A percentile compares a stretch with the other conserved stretches of the same genome.
phyloP scores from a whole-genome alignment of 2,888 invertebrate species.

The Argyra leucocephala region DNA sequence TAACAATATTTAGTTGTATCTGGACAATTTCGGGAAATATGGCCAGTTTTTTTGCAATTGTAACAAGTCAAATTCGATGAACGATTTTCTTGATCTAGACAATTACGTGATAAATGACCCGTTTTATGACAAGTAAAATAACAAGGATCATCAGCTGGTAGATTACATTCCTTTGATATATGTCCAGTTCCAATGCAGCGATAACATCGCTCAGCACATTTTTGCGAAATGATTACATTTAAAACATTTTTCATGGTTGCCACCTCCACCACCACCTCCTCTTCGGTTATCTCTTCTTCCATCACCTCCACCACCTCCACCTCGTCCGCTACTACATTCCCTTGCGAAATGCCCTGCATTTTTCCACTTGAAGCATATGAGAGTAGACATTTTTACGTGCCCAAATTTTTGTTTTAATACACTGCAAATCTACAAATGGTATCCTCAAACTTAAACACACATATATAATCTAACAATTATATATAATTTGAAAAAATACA shows the following conservation, averaged over 20 bases:
- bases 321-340: constrained; percentile 48
- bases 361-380: constrained; percentile 86
- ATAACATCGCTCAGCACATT: constrained; percentile 81
- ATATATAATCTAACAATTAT: constrained; percentile 1
- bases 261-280: constrained; percentile 42
- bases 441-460: not conserved
- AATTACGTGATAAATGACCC: constrained; percentile 86
- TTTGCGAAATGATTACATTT: constrained; percentile 93
- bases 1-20: constrained; percentile 81
- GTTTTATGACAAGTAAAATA: constrained; percentile 78
- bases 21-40: constrained; percentile 79
- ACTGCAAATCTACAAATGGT: not conserved
- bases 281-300: constrained; percentile 40
- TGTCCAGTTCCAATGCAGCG: constrained; percentile 65
- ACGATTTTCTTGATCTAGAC: constrained; percentile 56
- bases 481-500: not conserved
- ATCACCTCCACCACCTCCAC: constrained; percentile 46
- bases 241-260: constrained; percentile 81
- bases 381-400: constrained; percentile 50
- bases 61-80: constrained; percentile 62
- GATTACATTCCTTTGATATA: constrained; percentile 86
- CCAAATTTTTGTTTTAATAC: not conserved
- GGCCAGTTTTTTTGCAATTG: constrained; percentile 90
- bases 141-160: constrained; percentile 69
- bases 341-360: too few species aligned